A percentile compares a stretch with the other conserved stretches of the same genome.
Evolutionary conservation across 2,797 vertebrate species (phyloP).

Genomic region (Phataginus tetradactyla): DNA sequence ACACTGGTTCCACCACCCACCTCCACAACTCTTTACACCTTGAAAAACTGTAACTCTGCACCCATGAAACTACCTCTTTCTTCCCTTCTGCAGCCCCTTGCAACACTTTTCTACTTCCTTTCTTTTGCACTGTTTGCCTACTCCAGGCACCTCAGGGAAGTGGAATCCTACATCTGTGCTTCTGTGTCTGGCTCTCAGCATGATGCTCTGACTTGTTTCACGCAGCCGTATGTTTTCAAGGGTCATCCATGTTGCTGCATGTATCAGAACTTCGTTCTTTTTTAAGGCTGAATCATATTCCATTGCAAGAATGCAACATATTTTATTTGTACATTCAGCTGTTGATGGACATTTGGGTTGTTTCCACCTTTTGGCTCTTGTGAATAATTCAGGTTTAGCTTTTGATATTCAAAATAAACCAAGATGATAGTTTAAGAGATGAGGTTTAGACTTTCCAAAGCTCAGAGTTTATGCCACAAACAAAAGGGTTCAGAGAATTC

Average conservation of each 20-base stretch:
- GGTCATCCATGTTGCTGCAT: neutral
- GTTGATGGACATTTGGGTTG: no score
- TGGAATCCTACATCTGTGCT: neutral
- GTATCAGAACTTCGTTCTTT: neutral
- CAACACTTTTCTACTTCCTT: neutral
- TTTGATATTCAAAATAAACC: neutral
- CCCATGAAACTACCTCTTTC: no score
- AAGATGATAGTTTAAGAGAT: neutral
- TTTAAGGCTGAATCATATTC: neutral
- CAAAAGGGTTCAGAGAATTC: neutral
- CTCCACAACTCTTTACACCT: no score
- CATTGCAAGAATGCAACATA: no score
- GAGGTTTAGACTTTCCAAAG: neutral
- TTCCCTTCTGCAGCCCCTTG: no score
- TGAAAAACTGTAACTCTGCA: no score
- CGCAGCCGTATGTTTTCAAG: no score
- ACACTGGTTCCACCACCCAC: no score
- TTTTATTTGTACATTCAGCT: neutral
- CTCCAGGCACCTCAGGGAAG: no score
- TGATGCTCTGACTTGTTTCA: neutral
- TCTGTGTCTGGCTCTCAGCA: neutral
- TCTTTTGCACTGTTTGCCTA: no score
- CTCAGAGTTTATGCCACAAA: neutral
- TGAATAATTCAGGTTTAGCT: neutral
- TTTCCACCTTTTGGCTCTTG: neutral